Evolutionary conservation across 2,113 vertebrate genomes (phyloP).

Genomic region (Hippocampus zosterae): DNA sequence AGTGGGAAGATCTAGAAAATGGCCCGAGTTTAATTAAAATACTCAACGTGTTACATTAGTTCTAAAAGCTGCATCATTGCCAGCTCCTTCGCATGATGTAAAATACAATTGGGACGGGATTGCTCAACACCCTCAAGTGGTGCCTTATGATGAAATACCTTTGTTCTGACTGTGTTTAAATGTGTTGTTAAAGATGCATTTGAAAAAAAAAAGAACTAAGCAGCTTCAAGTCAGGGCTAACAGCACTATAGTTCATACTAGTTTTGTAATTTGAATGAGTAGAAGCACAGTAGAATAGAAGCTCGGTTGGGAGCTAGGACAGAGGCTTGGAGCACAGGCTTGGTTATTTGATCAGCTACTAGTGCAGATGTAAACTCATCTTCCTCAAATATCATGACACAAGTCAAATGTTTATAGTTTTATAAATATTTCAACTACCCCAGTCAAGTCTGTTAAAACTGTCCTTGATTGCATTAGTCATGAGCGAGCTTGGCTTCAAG

Average conservation of each 20-base stretch:
- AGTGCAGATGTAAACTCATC: no score
- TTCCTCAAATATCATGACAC: no score
- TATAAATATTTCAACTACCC: no score
- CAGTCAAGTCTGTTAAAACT: no score
- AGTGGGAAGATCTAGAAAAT: not conserved
- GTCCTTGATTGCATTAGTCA: no score
- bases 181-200: constrained; percentile 26
- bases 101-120: not conserved
- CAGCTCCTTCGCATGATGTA: not conserved
- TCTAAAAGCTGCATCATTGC: not conserved
- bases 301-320: no score
- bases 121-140: constrained; percentile 18
- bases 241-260: not conserved
- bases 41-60: not conserved
- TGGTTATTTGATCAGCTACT: no score
- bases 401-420: no score
- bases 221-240: not conserved
- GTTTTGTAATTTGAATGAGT: not conserved
- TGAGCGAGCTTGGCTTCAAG: no score
- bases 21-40: not conserved
- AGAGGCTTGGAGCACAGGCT: no score
- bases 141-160: constrained; percentile 20
- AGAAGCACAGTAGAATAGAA: no score
- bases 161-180: constrained; percentile 32
- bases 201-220: not conserved